A percentile compares a stretch with the other conserved stretches of the same genome.
phyloP scores from a whole-genome alignment of 2,113 vertebrate genomes.

The Tauraco erythrolophus region DNA sequence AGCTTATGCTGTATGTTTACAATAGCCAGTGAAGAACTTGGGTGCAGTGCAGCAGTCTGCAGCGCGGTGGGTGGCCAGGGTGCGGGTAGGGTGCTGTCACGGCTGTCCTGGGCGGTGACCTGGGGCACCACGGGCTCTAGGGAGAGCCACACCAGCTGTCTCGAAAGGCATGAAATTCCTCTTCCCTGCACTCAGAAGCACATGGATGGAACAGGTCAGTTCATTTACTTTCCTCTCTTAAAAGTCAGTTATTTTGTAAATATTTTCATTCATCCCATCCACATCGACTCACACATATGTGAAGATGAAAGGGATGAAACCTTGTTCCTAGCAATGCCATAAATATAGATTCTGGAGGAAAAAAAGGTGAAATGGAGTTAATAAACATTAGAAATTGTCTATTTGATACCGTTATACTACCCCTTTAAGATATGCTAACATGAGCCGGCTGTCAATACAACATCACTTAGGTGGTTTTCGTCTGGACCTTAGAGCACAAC shows the following conservation, averaged over 20 bases:
- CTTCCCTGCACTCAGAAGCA: not conserved
- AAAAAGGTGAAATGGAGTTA: not conserved
- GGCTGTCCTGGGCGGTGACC: not conserved
- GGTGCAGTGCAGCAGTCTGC: not conserved
- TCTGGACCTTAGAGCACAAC: slow-evolving; percentile 62
- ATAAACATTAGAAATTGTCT: not conserved
- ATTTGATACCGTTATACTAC: not conserved
- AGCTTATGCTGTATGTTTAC: not conserved
- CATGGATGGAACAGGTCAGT: not conserved
- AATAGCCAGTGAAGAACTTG: not conserved
- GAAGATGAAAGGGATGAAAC: not conserved
- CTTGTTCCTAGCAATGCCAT: not conserved
- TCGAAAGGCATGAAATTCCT: not conserved
- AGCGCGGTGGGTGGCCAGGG: not conserved
- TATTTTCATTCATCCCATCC: not conserved
- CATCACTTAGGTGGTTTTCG: slow-evolving; percentile 30
- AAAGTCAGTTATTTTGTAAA: not conserved
- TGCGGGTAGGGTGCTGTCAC: accelerated
- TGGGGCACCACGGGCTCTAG: not conserved
- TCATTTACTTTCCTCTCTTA: not conserved
- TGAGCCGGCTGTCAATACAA: slow-evolving; percentile 48
- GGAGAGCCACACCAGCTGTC: not conserved
- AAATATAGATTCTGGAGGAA: not conserved
- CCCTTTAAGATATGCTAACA: slow-evolving; percentile 35
- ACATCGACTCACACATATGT: not conserved